These are phyloP conservation scores for Syritta pipiens DNA, from an alignment of 2,888 invertebrate species.

Conservation along the genomic window DNA sequence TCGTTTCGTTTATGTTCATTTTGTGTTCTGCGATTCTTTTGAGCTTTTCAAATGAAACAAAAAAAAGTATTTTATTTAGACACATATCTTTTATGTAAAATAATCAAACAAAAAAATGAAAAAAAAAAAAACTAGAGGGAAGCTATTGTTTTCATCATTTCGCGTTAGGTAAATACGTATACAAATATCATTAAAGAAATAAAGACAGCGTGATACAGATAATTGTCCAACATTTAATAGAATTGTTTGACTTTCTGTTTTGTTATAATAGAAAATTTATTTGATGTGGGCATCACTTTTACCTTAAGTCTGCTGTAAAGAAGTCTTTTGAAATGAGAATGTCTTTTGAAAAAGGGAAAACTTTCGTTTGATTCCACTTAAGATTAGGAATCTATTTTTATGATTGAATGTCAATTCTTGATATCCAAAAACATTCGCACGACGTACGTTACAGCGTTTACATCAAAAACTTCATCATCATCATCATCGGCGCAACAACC, in stretches of 20 bases:
- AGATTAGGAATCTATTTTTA: no score
- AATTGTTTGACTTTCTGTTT: not conserved
- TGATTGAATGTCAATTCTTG: no score
- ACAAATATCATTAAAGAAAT: slow-evolving; percentile 40
- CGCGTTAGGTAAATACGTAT: slow-evolving; percentile 34
- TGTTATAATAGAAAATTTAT: not conserved
- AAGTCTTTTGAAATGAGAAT: no score
- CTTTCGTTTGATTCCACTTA: no score
- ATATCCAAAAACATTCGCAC: no score
- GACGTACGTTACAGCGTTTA: no score
- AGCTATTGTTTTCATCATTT: slow-evolving; percentile 38
- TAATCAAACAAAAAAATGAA: slow-evolving; percentile 11
- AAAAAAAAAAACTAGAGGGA: slow-evolving; percentile 1
- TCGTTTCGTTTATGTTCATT: not conserved
- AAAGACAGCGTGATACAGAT: slow-evolving; percentile 44
- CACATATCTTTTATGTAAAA: slow-evolving; percentile 27
- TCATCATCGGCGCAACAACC: no score
- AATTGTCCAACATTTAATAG: no score
- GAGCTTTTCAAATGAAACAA: slow-evolving; percentile 16
- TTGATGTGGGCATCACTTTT: no score
- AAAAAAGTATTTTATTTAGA: slow-evolving; percentile 8
- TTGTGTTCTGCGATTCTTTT: not conserved
- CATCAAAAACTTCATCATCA: no score
- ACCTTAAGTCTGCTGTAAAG: no score
- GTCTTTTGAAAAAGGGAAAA: no score